Conservation (phyloP, 2,113 vertebrate species). For the Semnornis frantzii region DNA sequence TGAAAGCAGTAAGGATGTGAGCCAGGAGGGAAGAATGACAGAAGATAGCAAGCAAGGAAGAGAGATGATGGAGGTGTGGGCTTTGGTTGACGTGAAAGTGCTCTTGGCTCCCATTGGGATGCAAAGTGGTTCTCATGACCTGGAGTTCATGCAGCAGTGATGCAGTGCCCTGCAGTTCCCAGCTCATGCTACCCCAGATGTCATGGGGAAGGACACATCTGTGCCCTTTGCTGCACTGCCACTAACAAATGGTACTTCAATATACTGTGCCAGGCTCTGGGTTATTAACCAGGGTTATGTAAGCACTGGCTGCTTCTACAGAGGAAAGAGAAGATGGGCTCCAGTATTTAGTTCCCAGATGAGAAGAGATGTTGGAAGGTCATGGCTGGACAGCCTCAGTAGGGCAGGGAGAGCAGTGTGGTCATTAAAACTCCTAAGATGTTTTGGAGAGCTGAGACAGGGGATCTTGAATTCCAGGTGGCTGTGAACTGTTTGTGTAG, state of each 20-base stretch:
- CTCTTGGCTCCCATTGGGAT: not conserved
- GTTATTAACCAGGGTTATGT: not conserved
- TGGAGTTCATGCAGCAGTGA: not conserved
- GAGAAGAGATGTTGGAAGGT: not conserved
- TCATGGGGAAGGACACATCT: not conserved
- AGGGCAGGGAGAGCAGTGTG: not conserved
- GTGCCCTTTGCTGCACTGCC: not conserved
- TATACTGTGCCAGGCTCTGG: too few species aligned
- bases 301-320: not conserved
- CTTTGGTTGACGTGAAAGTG: accelerated
- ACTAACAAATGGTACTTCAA: not conserved
- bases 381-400: not conserved
- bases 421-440: not conserved
- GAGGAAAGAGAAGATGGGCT: not conserved
- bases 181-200: not conserved
- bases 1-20: not conserved
- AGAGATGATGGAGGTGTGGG: accelerated
- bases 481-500: not conserved
- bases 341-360: not conserved
- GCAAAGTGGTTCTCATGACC: not conserved
- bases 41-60: not conserved
- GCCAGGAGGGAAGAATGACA: too few species aligned
- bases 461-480: not conserved
- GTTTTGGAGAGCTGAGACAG: not conserved
- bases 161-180: not conserved